Evolutionary conservation across 2,113 vertebrate species (phyloP).

Genomic region (Thermophis baileyi): DNA sequence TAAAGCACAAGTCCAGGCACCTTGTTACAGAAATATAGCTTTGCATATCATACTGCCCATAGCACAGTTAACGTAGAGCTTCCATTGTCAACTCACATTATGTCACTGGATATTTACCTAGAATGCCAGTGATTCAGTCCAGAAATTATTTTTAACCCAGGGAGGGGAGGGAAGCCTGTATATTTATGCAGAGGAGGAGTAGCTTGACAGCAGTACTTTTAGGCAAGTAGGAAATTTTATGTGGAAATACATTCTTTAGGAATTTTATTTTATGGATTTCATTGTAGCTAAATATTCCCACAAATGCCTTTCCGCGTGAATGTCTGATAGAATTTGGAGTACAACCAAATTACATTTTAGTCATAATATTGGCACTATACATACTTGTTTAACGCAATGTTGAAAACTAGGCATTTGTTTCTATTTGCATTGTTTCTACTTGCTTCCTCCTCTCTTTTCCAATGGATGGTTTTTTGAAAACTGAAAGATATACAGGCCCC

Average conservation of each 20-base stretch:
- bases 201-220: constrained; percentile 67
- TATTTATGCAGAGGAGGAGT: constrained; percentile 65
- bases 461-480: background rate
- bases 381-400: constrained; percentile 27
- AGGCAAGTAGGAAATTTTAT: constrained; percentile 76
- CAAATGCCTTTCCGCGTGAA: constrained; percentile 63
- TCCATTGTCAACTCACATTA: constrained; percentile 53
- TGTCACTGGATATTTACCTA: constrained; percentile 47
- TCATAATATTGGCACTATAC: constrained; percentile 39
- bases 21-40: constrained; percentile 22
- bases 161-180: constrained; percentile 35
- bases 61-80: constrained; percentile 37
- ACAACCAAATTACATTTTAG: constrained; percentile 58
- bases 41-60: background rate
- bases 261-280: constrained; percentile 71
- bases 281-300: constrained; percentile 73
- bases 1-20: constrained; percentile 19
- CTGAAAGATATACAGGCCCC: background rate
- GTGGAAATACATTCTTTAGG: constrained; percentile 79
- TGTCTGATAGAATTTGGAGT: constrained; percentile 55
- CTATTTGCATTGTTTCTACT: background rate
- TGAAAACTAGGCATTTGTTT: background rate
- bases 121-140: constrained; percentile 46
- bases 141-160: constrained; percentile 56
- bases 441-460: background rate